phyloP scores from a whole-genome alignment of 2,113 vertebrate genomes.

The Syngnathoides biaculeatus region DNA sequence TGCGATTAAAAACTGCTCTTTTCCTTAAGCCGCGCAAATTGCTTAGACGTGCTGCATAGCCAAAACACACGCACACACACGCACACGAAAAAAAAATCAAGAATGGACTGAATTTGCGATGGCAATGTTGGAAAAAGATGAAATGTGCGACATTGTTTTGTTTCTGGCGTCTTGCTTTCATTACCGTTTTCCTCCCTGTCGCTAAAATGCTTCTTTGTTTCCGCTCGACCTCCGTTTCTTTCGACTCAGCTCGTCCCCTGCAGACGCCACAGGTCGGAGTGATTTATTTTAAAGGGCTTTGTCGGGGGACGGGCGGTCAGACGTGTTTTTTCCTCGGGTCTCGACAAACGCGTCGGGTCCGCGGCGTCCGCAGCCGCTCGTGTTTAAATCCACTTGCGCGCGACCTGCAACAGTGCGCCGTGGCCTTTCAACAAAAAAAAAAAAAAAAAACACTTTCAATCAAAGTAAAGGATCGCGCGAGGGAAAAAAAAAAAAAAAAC shows the following conservation, averaged over 20 bases:
- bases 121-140: conserved; percentile 26
- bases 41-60: conserved; percentile 47
- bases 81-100: conserved; percentile 37
- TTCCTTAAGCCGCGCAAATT: conserved; percentile 59
- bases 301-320: conserved; percentile 52
- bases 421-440: conserved; percentile 34
- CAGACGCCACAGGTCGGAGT: conserved; percentile 28
- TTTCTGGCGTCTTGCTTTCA: conserved; percentile 24
- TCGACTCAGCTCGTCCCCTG: conserved; percentile 21
- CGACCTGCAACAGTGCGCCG: conserved; percentile 34
- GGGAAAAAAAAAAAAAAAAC: too few species aligned
- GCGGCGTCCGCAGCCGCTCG: conserved; percentile 31
- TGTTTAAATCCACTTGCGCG: conserved; percentile 48
- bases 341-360: conserved; percentile 36
- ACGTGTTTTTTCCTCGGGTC: conserved; percentile 30
- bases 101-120: conserved; percentile 30
- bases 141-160: conserved; percentile 22
- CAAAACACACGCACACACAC: too few species aligned
- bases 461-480: conserved; percentile 23
- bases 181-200: conserved; percentile 14
- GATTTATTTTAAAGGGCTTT: conserved; percentile 58
- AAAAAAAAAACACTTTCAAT: conserved; percentile 32
- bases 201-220: conserved; percentile 13
- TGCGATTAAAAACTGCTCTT: conserved; percentile 41
- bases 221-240: conserved; percentile 37